Percentiles rank a stretch among this genome's conserved stretches.
phyloP scores from a whole-genome alignment of 2,888 invertebrate genomes.

The Hyles lineata region DNA sequence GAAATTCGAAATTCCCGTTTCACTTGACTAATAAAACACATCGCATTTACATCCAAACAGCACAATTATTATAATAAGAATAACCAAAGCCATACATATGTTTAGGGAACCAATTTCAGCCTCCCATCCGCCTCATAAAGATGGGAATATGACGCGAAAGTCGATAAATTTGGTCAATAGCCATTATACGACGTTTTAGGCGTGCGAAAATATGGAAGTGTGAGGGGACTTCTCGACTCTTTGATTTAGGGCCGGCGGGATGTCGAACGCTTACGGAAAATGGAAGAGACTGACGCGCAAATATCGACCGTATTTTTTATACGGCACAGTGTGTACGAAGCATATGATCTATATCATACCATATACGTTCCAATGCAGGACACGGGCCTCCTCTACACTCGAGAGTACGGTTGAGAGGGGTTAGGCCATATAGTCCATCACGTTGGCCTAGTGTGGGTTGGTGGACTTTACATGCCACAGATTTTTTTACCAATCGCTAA shows the following conservation, averaged over 20 bases:
- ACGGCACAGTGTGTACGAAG: background rate
- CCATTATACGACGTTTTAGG: constrained; percentile 80
- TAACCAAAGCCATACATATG: constrained; percentile 58
- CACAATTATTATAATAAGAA: constrained; percentile 57
- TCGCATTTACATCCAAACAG: constrained; percentile 49
- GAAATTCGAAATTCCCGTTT: too few species aligned
- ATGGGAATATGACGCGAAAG: constrained; percentile 81
- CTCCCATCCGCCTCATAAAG: constrained; percentile 69
- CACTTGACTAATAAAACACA: background rate
- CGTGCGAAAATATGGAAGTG: constrained; percentile 82
- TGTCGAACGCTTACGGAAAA: constrained; percentile 9
- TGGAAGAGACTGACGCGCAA: constrained; percentile 1
- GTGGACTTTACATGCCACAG: too few species aligned
- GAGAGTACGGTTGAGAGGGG: too few species aligned
- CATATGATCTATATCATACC: too few species aligned
- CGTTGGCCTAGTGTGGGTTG: too few species aligned
- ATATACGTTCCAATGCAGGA: too few species aligned
- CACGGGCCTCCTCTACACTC: too few species aligned
- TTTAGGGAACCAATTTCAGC: constrained; percentile 67
- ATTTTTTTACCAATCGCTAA: too few species aligned
- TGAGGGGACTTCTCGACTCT: constrained; percentile 73
- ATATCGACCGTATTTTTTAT: background rate
- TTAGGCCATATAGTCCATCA: too few species aligned
- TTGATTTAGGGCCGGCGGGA: constrained; percentile 72
- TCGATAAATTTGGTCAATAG: constrained; percentile 83